phyloP scores from a whole-genome alignment of 2,797 vertebrate genomes.

The Karalla daura region DNA sequence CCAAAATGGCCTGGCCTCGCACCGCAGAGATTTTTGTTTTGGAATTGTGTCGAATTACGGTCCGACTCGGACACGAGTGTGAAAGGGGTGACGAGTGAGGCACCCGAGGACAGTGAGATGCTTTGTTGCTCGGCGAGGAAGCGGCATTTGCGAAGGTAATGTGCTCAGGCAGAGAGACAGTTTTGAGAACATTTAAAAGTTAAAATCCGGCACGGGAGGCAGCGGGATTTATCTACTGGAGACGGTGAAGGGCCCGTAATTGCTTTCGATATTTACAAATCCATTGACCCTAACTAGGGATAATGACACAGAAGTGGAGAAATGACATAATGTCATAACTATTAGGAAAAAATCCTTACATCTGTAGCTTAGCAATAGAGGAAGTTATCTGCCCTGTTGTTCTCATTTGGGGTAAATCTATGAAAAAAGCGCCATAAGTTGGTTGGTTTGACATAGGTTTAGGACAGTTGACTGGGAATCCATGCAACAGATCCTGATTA shows the following conservation, averaged over 20 bases:
- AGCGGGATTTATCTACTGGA: not conserved
- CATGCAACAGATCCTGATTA: not conserved
- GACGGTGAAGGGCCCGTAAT: not conserved
- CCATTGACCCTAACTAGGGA: not conserved
- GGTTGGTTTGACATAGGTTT: not conserved
- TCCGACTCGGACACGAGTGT: constrained; percentile 34
- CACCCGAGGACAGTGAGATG: constrained; percentile 60
- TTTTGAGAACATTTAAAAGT: not conserved
- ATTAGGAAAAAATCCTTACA: too few relatives aligned
- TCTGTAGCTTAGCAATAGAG: too few relatives aligned
- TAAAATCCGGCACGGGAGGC: not conserved
- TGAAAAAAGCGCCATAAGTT: not conserved
- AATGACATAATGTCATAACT: too few relatives aligned
- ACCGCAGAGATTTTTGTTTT: constrained; percentile 59
- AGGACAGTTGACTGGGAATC: not conserved
- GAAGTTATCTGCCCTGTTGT: too few relatives aligned
- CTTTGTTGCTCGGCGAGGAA: constrained; percentile 63
- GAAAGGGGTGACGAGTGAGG: constrained; percentile 58
- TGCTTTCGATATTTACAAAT: not conserved
- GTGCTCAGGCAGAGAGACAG: not conserved
- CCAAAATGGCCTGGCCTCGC: constrained; percentile 42
- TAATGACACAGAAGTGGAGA: too few relatives aligned
- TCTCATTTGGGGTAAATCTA: too few relatives aligned
- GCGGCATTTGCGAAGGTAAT: constrained; percentile 6
- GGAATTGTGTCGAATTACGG: constrained; percentile 69